phyloP scores from a whole-genome alignment of 2,888 invertebrate species.

The Iselma pallidipennis region DNA sequence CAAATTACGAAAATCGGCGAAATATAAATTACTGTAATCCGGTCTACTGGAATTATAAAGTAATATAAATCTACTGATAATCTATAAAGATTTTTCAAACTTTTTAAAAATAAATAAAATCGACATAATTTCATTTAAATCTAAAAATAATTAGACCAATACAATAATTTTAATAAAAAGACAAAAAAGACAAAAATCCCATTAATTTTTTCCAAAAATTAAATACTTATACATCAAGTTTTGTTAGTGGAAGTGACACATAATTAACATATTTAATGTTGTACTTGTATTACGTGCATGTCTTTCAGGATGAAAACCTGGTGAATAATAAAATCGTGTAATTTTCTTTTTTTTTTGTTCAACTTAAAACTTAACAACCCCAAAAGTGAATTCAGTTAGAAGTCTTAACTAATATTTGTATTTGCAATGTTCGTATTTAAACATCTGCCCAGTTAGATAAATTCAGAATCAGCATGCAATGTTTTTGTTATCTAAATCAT shows the following conservation, averaged over 20 bases:
- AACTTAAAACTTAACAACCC: background rate
- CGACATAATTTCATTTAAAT: too few species aligned
- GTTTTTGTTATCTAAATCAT: slow-evolving; percentile 31
- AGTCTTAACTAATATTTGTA: background rate
- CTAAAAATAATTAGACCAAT: too few species aligned
- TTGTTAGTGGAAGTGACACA: background rate
- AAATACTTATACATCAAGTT: background rate
- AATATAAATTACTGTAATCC: background rate
- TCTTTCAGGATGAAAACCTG: background rate
- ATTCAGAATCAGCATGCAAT: slow-evolving; percentile 38
- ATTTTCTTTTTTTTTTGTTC: background rate
- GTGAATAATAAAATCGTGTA: background rate
- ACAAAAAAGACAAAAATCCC: too few species aligned
- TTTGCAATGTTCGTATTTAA: slow-evolving; percentile 1
- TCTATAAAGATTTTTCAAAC: background rate
- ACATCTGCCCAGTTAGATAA: slow-evolving; percentile 29
- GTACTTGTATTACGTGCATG: background rate
- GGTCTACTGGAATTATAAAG: background rate
- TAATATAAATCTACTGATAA: background rate
- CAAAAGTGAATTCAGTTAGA: background rate
- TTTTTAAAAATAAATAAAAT: too few species aligned
- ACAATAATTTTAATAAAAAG: too few species aligned
- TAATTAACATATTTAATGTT: background rate
- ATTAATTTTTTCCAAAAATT: background rate
- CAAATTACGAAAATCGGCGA: background rate